Base-by-base conservation (phyloP, 2,888 invertebrate species). In the Anoplius nigerrimus region DNA sequence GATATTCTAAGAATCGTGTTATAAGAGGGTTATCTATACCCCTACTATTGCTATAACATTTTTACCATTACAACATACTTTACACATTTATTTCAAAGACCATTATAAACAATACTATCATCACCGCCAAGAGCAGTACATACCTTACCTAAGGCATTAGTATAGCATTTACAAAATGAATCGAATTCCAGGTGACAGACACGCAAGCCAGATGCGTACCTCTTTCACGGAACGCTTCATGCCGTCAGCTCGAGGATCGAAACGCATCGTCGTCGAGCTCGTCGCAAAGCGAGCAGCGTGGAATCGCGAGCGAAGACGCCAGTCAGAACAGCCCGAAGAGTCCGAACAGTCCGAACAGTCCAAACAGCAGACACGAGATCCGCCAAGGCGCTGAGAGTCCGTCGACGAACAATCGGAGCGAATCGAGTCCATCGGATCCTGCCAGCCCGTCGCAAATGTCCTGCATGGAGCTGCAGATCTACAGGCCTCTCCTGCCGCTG, bases 391-490 rank as follows among this genome's bases (percentile, higher is more conserved):
- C 66, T 6, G 67, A 66, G 16, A 77, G 62, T 24, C 59, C 42
- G 8, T 72, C 52, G 0, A 59, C 0, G 8, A 59, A 48, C 16
- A 56, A 53, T 8, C 64, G 22, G 4, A 57, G 52, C 51, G 69
- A 60, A 11, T 56, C 56, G 2, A 53, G 18, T 22, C 5, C 24
- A 5, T 53, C 62, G n/a, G 52, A 15, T 42, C 16, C 20, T 18
- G 45, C 0, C 6, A 62, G 69, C n/a, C 69, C 76, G 0, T 64
- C 73, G 46, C 54, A 27, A 20, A 54, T 74, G 5, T 61, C 78
- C 13, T 72, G 70, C 2, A 74, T 80, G 57, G 79, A 84, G 55
- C 63, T 84, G 2, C 77, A 74, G 24, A 81, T 66, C 8, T 81
- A 80, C 61, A 78, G 69, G 18, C 69, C 79, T 1, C 55, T 81